These are phyloP conservation scores for Gymnocypris eckloni DNA, from an alignment of 2,797 vertebrate species.

Conservation along the genomic window DNA sequence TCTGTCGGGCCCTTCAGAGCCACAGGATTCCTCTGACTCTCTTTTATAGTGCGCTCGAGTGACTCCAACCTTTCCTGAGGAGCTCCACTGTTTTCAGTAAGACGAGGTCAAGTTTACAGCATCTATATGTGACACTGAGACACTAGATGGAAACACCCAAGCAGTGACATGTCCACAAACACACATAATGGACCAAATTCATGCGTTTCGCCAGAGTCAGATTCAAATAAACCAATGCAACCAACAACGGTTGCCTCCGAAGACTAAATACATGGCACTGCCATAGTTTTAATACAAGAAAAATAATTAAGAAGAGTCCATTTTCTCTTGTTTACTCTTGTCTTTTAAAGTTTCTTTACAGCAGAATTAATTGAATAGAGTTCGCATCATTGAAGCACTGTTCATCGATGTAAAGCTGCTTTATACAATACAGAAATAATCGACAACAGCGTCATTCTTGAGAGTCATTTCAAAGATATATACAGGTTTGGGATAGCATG, in stretches of 20 bases:
- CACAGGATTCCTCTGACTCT: constrained; percentile 55
- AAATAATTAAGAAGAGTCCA: no score
- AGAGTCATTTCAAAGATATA: no score
- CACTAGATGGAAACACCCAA: no score
- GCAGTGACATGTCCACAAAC: not conserved
- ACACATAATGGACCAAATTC: not conserved
- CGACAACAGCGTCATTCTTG: no score
- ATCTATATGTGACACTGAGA: not conserved
- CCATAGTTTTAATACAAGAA: no score
- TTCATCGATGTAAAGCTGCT: no score
- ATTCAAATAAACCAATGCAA: not conserved
- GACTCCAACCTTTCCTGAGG: constrained; percentile 70
- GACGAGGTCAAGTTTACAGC: not conserved
- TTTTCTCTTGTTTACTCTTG: no score
- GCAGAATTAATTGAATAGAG: no score
- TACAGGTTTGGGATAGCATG: no score
- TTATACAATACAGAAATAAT: no score
- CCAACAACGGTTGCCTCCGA: not conserved
- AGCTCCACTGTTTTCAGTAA: constrained; percentile 42
- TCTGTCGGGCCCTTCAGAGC: constrained; percentile 56
- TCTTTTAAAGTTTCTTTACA: no score
- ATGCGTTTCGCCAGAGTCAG: not conserved
- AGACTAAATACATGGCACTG: not conserved
- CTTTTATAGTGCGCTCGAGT: constrained; percentile 67
- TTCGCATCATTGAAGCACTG: no score